phyloP scores from a whole-genome alignment of 2,888 invertebrate species.

The Ischnura elegans region DNA sequence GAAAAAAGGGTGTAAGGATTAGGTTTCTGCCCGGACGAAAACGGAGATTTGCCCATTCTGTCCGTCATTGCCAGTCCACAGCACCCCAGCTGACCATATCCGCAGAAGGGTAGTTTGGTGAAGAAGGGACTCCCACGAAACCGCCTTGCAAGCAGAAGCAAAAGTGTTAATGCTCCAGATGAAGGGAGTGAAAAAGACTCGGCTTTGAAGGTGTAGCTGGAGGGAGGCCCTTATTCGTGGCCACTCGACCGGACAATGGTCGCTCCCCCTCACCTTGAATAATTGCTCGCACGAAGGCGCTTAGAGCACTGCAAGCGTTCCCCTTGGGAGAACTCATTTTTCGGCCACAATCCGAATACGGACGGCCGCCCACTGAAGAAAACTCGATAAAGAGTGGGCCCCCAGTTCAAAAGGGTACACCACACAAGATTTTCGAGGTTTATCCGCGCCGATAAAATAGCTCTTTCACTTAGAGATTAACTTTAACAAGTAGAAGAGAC shows the following conservation, averaged over 20 bases:
- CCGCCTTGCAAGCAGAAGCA: not conserved
- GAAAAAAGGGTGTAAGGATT: not conserved
- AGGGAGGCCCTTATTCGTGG: slow-evolving; percentile 29
- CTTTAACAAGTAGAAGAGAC: no score
- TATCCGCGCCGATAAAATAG: not conserved
- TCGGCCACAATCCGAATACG: not conserved
- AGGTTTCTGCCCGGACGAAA: not conserved
- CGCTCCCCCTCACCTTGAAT: slow-evolving; percentile 43
- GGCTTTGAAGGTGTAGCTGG: not conserved
- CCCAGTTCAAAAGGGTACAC: not conserved
- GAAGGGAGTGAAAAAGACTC: slow-evolving; percentile 10
- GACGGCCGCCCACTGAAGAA: not conserved
- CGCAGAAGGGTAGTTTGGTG: no score
- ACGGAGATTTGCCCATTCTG: not conserved
- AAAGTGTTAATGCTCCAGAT: slow-evolving; percentile 39
- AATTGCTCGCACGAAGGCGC: slow-evolving; percentile 37
- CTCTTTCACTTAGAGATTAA: not conserved
- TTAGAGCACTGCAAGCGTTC: not conserved
- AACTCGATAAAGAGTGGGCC: not conserved
- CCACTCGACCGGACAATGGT: slow-evolving; percentile 51
- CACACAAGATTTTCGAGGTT: not conserved
- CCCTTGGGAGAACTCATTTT: not conserved
- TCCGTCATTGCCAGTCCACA: not conserved
- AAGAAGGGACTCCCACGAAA: not conserved
- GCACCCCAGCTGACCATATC: not conserved